phyloP scores from a whole-genome alignment of 2,113 vertebrate species.

The Hirundichthys speculiger region DNA sequence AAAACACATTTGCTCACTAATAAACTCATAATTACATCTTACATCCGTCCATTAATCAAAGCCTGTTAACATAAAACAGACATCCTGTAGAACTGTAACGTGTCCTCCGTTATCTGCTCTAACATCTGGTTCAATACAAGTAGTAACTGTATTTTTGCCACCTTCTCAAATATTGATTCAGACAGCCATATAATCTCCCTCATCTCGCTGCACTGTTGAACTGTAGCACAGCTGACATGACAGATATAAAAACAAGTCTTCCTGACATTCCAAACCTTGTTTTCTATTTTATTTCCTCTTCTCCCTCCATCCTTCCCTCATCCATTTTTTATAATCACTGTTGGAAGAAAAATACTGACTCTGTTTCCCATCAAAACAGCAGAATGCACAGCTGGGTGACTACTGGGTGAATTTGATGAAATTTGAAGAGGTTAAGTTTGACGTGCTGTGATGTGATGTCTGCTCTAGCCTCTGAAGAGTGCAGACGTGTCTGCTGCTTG shows the following conservation, averaged over 20 bases:
- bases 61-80: slow-evolving; percentile 24
- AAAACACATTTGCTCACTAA: slow-evolving; percentile 21
- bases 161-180: slow-evolving; percentile 28
- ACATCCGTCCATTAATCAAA: slow-evolving; percentile 23
- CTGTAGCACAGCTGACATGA: slow-evolving; percentile 33
- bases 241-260: slow-evolving; percentile 12
- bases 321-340: slow-evolving; percentile 57
- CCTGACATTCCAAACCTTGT: slow-evolving; percentile 12
- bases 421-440: slow-evolving; percentile 8
- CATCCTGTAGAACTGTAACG: slow-evolving; percentile 10
- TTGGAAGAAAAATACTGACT: slow-evolving; percentile 53
- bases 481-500: too few relatives aligned
- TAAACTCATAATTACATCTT: slow-evolving; percentile 19
- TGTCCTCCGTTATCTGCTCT: slow-evolving; percentile 30
- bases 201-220: slow-evolving; percentile 41
- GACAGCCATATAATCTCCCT: slow-evolving; percentile 37
- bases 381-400: slow-evolving; percentile 36
- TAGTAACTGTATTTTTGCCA: slow-evolving; percentile 39
- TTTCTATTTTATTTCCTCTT: slow-evolving; percentile 17
- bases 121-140: slow-evolving; percentile 27
- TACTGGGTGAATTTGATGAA: slow-evolving; percentile 14
- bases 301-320: slow-evolving; percentile 18
- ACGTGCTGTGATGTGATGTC: too few relatives aligned
- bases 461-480: too few relatives aligned
- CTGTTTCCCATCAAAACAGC: slow-evolving; percentile 33